Base-by-base conservation (phyloP, 2,888 invertebrate species). In the Ariolimax columbianus region DNA sequence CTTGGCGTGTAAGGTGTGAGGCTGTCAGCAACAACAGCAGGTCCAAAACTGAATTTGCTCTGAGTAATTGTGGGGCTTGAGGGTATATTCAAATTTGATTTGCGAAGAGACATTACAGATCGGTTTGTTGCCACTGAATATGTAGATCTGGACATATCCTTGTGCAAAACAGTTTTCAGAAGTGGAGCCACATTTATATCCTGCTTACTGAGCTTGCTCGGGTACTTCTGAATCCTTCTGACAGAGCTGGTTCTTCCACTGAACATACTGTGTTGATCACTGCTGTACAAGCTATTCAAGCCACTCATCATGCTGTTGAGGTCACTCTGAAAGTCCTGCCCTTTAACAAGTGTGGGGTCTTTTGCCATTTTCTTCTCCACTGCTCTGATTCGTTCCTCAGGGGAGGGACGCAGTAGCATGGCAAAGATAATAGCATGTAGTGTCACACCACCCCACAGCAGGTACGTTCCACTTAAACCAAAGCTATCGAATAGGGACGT, bases 291-390 rank as follows among this genome's bases (percentile, higher is more conserved):
- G 72, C 85, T 85, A 43, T 85, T 85, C 19, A 85, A 43, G 11
- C 85, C 85, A 77, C 85, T 85, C 30, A 80, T 73, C 66, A 85
- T 77, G 77, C 85, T 85, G 30, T 85, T 82, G 11, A 36, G 77
- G 40, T 70, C 85, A 59, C 85, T 70, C 51, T 75, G 75, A 26
- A 75, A 75, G 6, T 75, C 75, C 38, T 84, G 84, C n/a, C 43
- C 47, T 47, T 80, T 84, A 19, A 33, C 38, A 30, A 38, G 30
- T n/a, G n/a, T 4, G 1, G 73, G 33, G 19, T 75, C 63, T n/a
- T 63, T 73, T 30, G 30, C 30, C 77, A 85, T 75, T 38, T 33
- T 68, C 11, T 77, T 70, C 68, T 85, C 85, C 6, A 51, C 82
- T 36, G 47, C 33, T 40, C 85, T 80, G 11, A 78, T 43, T 23